Conservation (phyloP, 1,140 invertebrate genomes). For the Cherax quadricarinatus region DNA sequence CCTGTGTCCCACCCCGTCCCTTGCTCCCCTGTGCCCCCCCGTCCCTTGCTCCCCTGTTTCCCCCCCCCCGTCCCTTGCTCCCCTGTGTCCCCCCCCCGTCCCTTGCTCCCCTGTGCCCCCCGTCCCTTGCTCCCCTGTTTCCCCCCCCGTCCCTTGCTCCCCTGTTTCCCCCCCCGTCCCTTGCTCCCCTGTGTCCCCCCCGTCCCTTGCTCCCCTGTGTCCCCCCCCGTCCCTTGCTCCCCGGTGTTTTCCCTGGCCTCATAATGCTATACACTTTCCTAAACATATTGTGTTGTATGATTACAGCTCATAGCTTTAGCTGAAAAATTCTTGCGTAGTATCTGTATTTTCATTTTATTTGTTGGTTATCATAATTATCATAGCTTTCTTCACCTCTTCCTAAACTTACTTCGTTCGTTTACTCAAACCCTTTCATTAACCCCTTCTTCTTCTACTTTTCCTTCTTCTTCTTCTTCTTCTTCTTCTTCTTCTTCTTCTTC, state of each 20-base stretch:
- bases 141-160: no score
- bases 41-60: neutral
- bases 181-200: neutral
- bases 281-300: no score
- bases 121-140: neutral
- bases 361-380: no score
- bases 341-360: no score
- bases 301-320: no score
- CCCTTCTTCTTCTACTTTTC: neutral
- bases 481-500: neutral
- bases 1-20: neutral
- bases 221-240: slow-evolving; percentile 1
- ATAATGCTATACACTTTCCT: no score
- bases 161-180: neutral
- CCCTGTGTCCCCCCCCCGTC: neutral
- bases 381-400: neutral
- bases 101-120: neutral
- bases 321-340: no score
- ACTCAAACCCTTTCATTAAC: neutral
- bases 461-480: neutral
- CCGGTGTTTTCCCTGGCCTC: neutral
- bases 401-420: neutral
- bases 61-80: neutral
- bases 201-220: neutral
- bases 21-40: neutral